Conservation (phyloP, 2,113 vertebrate genomes). For the Pollimyrus isidori region DNA sequence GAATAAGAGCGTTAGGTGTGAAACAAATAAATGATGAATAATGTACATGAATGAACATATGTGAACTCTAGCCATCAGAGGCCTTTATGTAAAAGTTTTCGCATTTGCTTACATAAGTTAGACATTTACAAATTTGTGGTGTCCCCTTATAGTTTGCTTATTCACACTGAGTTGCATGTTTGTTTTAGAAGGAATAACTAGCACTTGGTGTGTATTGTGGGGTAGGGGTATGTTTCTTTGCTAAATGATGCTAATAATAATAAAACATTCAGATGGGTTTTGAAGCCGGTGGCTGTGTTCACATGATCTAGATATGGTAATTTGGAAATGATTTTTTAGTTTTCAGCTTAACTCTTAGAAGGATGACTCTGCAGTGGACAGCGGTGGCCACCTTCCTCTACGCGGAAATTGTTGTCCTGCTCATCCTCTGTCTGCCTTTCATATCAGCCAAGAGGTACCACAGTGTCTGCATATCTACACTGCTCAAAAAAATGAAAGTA, state of each 20-base stretch:
- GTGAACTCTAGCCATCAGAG: not conserved
- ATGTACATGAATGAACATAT: not conserved
- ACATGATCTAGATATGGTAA: not conserved
- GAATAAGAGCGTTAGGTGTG: not conserved
- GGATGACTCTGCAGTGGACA: constrained; percentile 71
- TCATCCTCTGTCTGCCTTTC: constrained; percentile 67
- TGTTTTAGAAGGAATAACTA: not conserved
- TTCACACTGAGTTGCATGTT: not conserved
- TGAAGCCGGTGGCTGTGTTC: not conserved
- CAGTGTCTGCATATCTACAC: not conserved
- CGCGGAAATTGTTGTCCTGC: constrained; percentile 57
- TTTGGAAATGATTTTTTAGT: not conserved
- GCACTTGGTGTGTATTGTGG: not conserved
- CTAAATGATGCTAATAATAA: not conserved
- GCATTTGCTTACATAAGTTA: not conserved
- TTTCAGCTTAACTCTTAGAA: not conserved
- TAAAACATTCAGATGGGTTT: not conserved
- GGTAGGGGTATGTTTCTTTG: not conserved
- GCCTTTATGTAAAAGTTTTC: not conserved
- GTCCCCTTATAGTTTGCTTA: not conserved
- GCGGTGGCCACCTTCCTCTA: constrained; percentile 66
- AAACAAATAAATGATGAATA: not conserved
- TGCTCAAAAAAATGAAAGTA: too few species aligned
- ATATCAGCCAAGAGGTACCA: constrained; percentile 65
- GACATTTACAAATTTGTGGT: not conserved